Percentiles rank a stretch among this genome's conserved stretches.
These are phyloP conservation scores for Carlito syrichta DNA, from an alignment of 2,113 vertebrate genomes.

Conservation along the genomic window DNA sequence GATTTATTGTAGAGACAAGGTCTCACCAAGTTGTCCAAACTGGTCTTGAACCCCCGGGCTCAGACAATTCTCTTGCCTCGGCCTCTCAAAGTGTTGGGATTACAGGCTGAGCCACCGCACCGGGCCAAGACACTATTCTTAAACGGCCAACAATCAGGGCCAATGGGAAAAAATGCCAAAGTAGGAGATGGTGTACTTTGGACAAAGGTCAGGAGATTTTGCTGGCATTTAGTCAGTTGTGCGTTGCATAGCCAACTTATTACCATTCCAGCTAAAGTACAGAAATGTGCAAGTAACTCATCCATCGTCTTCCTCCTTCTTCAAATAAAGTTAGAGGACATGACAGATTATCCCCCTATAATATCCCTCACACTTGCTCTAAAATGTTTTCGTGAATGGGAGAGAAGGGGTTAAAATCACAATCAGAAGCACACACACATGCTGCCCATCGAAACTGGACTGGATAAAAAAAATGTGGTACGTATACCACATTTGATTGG, in stretches of 20 bases:
- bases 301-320: background rate
- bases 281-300: background rate
- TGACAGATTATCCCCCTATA: background rate
- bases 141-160: fast-evolving
- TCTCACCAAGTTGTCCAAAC: no score
- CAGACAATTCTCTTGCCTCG: no score
- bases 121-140: no score
- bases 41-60: no score
- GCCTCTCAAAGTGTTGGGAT: no score
- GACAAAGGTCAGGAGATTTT: background rate
- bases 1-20: no score
- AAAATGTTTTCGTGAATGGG: background rate
- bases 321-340: background rate
- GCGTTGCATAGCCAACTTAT: background rate
- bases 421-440: background rate
- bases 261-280: background rate
- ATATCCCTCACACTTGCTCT: background rate
- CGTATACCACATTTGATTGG: no score
- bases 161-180: background rate
- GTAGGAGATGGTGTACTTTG: background rate
- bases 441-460: no score
- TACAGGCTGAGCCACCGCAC: no score
- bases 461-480: no score
- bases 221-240: background rate
- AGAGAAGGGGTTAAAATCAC: background rate